These are phyloP conservation scores for Steatornis caripensis DNA, from an alignment of 2,113 vertebrate species.

Conservation along the genomic window DNA sequence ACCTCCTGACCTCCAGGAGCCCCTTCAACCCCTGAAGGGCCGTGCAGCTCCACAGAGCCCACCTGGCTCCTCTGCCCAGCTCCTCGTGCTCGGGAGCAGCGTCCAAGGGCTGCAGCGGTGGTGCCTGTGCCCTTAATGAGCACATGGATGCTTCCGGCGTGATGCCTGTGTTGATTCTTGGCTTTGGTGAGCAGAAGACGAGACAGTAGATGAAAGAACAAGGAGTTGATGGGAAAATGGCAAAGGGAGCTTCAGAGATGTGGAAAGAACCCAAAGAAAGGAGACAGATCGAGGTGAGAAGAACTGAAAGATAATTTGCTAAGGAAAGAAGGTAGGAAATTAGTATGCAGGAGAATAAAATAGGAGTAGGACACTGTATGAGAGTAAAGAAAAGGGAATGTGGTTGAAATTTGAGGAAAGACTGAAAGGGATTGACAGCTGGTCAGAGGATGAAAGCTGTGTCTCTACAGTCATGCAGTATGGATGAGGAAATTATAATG, in stretches of 20 bases:
- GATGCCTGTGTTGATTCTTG: neutral
- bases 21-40: neutral
- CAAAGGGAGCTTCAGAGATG: neutral
- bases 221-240: neutral
- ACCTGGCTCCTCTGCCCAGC: neutral
- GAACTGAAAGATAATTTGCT: neutral
- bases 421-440: neutral
- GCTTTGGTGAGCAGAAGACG: neutral
- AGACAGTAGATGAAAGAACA: neutral
- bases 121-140: no score
- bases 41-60: rapidly evolving
- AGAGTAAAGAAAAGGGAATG: neutral
- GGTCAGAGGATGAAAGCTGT: neutral
- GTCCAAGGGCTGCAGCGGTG: neutral
- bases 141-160: rapidly evolving
- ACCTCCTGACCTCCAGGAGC: neutral
- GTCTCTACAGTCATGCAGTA: neutral
- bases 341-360: rapidly evolving
- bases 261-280: neutral
- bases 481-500: neutral
- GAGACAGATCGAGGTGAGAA: neutral
- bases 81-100: neutral
- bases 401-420: neutral
- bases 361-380: neutral
- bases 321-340: neutral